Evolutionary conservation across 1,140 invertebrate genomes (phyloP).

Genomic region (Euschistus heros): DNA sequence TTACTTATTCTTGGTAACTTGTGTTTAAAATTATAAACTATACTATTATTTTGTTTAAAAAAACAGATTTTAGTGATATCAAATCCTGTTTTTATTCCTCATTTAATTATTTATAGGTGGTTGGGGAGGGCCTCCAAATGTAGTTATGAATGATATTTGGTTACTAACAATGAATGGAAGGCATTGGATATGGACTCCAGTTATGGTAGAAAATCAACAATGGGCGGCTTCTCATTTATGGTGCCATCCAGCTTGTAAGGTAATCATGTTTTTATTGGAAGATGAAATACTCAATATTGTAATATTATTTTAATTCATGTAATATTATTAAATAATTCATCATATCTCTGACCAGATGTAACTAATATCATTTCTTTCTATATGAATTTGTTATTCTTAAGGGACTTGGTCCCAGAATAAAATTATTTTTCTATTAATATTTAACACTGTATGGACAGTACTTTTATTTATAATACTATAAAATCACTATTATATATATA

Average conservation of each 20-base stretch:
- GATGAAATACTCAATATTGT: too few relatives aligned
- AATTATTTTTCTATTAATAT: too few relatives aligned
- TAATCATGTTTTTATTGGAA: slow-evolving; percentile 33
- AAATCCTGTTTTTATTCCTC: not conserved
- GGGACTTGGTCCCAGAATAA: too few relatives aligned
- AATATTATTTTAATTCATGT: too few relatives aligned
- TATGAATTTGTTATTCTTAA: too few relatives aligned
- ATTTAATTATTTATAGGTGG: slow-evolving; percentile 39
- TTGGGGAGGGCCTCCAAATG: slow-evolving; percentile 56
- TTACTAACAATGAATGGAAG: slow-evolving; percentile 46
- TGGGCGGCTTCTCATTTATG: slow-evolving; percentile 75
- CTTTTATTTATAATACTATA: too few relatives aligned
- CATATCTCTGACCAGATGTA: too few relatives aligned
- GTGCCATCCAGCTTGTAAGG: slow-evolving; percentile 85
- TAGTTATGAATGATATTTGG: slow-evolving; percentile 60
- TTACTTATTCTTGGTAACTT: slow-evolving; percentile 54
- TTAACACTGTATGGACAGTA: too few relatives aligned
- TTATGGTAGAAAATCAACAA: slow-evolving; percentile 61
- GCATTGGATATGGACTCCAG: slow-evolving; percentile 69
- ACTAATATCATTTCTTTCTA: too few relatives aligned
- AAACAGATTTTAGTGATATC: not conserved
- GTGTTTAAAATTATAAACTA: too few relatives aligned
- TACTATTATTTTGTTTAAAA: not conserved
- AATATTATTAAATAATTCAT: too few relatives aligned
- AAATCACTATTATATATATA: too few relatives aligned